Evolutionary conservation across 2,888 invertebrate species (phyloP).

Genomic region (Neoscelio sp.): DNA sequence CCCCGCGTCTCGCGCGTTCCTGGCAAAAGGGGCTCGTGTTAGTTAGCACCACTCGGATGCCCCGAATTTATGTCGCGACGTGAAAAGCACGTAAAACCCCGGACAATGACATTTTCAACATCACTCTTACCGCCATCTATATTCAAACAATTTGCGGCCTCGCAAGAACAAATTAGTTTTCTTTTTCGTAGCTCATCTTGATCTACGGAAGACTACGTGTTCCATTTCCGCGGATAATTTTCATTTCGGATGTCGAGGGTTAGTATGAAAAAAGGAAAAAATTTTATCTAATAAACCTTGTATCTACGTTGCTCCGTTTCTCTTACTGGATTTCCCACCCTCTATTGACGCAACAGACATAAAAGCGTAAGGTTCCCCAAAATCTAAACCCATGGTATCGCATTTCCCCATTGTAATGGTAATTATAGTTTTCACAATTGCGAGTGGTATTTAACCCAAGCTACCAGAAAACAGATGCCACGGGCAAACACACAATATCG

Average conservation of each 20-base stretch:
- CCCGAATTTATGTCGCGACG: conserved; percentile 45
- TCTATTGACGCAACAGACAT: too few relatives aligned
- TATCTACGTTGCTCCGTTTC: too few relatives aligned
- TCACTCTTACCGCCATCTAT: background rate
- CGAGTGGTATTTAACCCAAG: conserved; percentile 15
- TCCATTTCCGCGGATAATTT: too few relatives aligned
- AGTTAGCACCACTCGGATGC: conserved; percentile 25
- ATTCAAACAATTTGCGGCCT: background rate
- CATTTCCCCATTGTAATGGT: too few relatives aligned
- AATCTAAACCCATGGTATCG: too few relatives aligned
- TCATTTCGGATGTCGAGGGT: too few relatives aligned
- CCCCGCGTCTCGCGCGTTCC: conserved; percentile 13
- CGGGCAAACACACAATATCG: conserved; percentile 8
- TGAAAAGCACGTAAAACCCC: conserved; percentile 26
- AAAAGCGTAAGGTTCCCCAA: too few relatives aligned
- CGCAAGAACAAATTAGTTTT: conserved; percentile 1
- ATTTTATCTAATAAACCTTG: too few relatives aligned
- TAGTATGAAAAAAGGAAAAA: too few relatives aligned
- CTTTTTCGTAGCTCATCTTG: too few relatives aligned
- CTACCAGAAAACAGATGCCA: conserved; percentile 20
- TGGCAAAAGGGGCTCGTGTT: conserved; percentile 14
- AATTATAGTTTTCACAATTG: background rate
- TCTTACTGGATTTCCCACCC: too few relatives aligned
- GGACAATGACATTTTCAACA: background rate
- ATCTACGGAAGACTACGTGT: too few relatives aligned